Base-by-base conservation (phyloP, 2,888 invertebrate species). In the Phymatocera aterrima region DNA sequence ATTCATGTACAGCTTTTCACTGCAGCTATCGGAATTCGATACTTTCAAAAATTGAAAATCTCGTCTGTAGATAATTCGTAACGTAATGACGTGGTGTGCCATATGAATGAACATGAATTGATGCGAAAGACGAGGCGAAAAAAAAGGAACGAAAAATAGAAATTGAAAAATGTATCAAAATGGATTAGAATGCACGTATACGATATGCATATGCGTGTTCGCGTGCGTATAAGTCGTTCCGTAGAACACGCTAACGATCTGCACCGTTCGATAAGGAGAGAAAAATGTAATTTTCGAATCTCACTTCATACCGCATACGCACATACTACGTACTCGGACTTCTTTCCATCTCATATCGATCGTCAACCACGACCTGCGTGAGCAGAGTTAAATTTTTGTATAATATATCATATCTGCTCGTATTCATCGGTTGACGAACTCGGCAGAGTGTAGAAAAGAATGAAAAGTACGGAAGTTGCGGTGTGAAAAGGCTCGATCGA, bases 201-300 rank as follows among this genome's bases (percentile, higher is more conserved):
- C n/a, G n/a, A n/a, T 6, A 46, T 24, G 28, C 31, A n/a, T n/a
- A 46, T n/a, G 70, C 70, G 46, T 70, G 70, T 34, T 70, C 5
- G 70, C 70, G 70, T 70, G 70, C 31, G 51, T 46, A 70, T 40
- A 51, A 70, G 48, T 51, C 34, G 48, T 70, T 48, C 31, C 18
- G 21, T n/a, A 3, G 4, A 48, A 34, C 70, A 70, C 48, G 70
- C 68, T 8, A 46, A 28, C 43, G 68, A 46, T 68, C 68, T 6
- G 6, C 8, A 12, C 15, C 15, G 24, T 40, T 43, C 68, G 68
- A 46, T 68, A 43, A 24, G 68, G 28, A 46, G 28, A 21, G n/a
- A 68, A 12, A 68, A 68, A 15, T 68, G 21, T 68, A 46, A 68
- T 68, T 68, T 68, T 68, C 6, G 1, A 46, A 40, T 24, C 46